These are phyloP conservation scores for Allolobophora icterica DNA, from an alignment of 2,888 invertebrate species.

Conservation along the genomic window DNA sequence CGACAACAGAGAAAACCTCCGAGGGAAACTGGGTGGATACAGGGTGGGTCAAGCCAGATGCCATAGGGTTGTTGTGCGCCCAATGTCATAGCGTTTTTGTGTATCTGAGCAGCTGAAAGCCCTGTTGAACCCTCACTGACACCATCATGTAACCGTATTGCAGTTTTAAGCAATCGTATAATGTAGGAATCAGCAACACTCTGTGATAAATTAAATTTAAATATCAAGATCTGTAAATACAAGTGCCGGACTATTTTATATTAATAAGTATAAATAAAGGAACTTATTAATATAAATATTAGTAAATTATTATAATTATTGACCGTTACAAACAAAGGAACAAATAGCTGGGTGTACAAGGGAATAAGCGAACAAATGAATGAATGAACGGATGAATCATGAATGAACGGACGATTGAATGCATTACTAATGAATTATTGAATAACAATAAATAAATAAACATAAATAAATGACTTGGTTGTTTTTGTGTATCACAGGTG, in stretches of 20 bases:
- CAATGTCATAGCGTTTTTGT: not conserved
- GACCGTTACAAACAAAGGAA: not conserved
- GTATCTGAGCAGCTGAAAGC: not conserved
- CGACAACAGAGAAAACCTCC: conserved; percentile 80
- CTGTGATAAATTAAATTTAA: not conserved
- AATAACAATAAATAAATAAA: not conserved
- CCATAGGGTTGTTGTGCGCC: not conserved
- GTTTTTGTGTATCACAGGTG: conserved; percentile 68
- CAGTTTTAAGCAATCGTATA: not conserved
- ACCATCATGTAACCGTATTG: not conserved
- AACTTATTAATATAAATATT: no score
- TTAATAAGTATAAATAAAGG: not conserved
- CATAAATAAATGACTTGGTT: not conserved
- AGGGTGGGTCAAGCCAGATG: conserved; percentile 70
- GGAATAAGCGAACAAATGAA: no score
- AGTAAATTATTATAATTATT: no score
- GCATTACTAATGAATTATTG: not conserved
- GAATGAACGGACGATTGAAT: not conserved
- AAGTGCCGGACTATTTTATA: not conserved
- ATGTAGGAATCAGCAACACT: not conserved
- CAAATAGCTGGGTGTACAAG: not conserved
- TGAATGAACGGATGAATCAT: not conserved
- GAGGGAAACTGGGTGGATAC: conserved; percentile 89
- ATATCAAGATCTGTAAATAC: not conserved
- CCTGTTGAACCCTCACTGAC: not conserved